A percentile compares a stretch with the other conserved stretches of the same genome.
Evolutionary conservation across 1,140 invertebrate genomes (phyloP).

Genomic region (Rhysida immarginata): DNA sequence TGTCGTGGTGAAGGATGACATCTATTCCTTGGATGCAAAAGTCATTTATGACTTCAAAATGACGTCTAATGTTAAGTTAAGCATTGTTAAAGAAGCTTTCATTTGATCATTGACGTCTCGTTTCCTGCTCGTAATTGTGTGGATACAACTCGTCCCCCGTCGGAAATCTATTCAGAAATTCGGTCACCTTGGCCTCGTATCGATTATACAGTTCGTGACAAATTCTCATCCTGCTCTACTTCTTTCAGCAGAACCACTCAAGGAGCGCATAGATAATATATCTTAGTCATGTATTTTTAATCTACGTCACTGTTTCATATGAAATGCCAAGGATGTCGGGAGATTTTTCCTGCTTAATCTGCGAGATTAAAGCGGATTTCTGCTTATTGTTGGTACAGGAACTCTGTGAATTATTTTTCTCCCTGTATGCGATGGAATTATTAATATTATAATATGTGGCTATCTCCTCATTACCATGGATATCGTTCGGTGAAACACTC

Average conservation of each 20-base stretch:
- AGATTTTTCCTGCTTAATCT: not conserved
- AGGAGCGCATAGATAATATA: not conserved
- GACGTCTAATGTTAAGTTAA: not conserved
- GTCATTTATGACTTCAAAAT: not conserved
- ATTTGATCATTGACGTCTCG: not conserved
- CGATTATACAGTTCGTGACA: not conserved
- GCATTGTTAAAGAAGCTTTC: not conserved
- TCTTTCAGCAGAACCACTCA: not conserved
- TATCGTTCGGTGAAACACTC: too few relatives aligned
- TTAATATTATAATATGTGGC: too few relatives aligned
- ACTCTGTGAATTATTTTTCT: too few relatives aligned
- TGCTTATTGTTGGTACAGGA: too few relatives aligned
- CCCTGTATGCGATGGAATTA: too few relatives aligned
- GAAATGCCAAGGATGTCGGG: not conserved
- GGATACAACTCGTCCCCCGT: not conserved
- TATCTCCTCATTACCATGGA: too few relatives aligned
- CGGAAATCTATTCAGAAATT: not conserved
- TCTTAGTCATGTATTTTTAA: not conserved
- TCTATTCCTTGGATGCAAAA: not conserved
- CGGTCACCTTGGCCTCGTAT: not conserved
- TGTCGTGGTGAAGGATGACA: not conserved
- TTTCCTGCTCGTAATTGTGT: not conserved
- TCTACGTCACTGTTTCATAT: not conserved
- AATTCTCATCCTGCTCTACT: not conserved
- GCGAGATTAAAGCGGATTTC: too few relatives aligned